Percentiles rank a stretch among this genome's conserved stretches.
These are phyloP conservation scores for Buphagus erythrorhynchus DNA, from an alignment of 2,797 vertebrate species.

Conservation along the genomic window DNA sequence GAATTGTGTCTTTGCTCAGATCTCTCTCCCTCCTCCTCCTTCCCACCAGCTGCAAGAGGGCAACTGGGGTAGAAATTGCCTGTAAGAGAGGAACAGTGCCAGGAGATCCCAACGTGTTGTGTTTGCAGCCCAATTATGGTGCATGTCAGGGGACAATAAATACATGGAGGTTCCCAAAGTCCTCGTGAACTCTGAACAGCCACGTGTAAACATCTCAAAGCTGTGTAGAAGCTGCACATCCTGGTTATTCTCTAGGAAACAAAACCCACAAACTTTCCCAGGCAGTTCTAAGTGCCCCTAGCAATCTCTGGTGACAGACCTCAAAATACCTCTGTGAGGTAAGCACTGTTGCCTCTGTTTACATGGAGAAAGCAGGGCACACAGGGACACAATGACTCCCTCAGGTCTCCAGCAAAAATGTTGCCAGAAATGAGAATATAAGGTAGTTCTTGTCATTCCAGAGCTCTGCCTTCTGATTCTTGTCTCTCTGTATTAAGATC, in stretches of 20 bases:
- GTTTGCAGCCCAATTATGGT: neutral
- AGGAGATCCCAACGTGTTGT: neutral
- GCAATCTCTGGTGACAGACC: neutral
- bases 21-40: neutral
- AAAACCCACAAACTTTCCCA: neutral
- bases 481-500: neutral
- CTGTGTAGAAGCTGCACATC: neutral
- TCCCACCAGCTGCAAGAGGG: neutral
- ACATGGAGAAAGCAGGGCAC: neutral
- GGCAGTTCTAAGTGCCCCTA: neutral
- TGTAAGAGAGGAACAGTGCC: neutral
- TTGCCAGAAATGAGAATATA: neutral
- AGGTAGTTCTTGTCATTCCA: neutral
- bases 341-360: neutral
- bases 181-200: neutral
- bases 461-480: neutral
- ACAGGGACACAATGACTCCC: accelerated
- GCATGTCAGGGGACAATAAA: neutral
- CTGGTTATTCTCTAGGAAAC: neutral
- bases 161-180: neutral
- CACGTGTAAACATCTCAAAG: neutral
- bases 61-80: neutral
- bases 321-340: neutral
- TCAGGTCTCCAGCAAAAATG: neutral
- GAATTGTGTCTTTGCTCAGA: neutral